Base-by-base conservation (phyloP, 92 coral and sea anemone genomes). In the Actinernus sp. region DNA sequence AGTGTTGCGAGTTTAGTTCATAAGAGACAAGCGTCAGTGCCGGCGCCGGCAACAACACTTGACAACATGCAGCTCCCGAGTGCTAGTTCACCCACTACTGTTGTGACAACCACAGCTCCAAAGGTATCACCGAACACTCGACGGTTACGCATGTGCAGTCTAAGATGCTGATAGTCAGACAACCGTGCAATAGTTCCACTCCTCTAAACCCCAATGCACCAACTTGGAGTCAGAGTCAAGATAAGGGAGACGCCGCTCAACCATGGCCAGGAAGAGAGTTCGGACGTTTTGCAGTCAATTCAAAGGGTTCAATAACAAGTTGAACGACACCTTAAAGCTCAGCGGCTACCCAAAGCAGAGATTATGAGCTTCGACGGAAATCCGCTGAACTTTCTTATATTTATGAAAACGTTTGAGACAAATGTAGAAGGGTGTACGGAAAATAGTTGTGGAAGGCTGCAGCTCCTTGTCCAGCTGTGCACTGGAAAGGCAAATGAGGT, bases 401-500 rank as follows among this genome's bases (percentile, higher is more conserved):
- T 58, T 37, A 57, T 78, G n/a, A 58, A 31, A 47, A 50, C 63
- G 6, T 68, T 78, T 52, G 58, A 63, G 41, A 55, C 39, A 28
- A 55, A 55, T 66, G 79, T 55, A 3, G 68, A 62, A 20, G 34
- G 34, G 13, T 27, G 64, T 53, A 71, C 74, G 1, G 72, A 71
- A 8, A 68, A 62, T 34, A 21, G 24, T 17, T 44, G 56, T 59
- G 50, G 49, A 41, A 34, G 56, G 36, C 41, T 81, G 24, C 88
- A 82, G 55, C 64, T 73, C 7, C 61, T 63, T 43, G 55, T 63
- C 30, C 87, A 80, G 53, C 49, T 39, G 24, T 71, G 87, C 27
- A 73, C 79, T 26, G 87, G 81, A 26, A 81, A 72, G 52, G 74
- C 87, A 20, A 52, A 49, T 19, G 81, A 63, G 38, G 55, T 41